Percentiles rank a stretch among this genome's conserved stretches.
Conservation (phyloP, 2,888 invertebrate genomes). For the Dusona sp. region DNA sequence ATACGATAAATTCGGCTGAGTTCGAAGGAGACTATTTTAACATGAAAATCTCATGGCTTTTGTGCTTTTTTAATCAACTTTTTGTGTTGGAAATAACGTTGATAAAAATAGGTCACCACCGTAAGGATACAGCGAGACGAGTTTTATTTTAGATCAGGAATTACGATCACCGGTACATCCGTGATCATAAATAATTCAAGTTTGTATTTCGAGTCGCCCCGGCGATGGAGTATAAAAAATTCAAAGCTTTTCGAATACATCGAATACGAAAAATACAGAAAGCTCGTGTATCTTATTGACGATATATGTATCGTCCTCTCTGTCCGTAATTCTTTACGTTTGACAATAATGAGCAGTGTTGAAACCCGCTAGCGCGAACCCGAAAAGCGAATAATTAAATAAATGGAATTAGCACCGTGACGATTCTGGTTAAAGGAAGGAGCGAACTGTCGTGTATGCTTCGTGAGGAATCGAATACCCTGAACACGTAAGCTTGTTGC, state of each 20-base stretch:
- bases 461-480: constrained; percentile 31
- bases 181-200: not conserved
- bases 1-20: not conserved
- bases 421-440: not conserved
- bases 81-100: not conserved
- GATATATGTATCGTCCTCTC: not conserved
- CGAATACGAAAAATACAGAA: not conserved
- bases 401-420: not conserved
- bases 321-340: not conserved
- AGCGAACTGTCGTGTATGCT: not conserved
- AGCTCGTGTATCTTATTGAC: not conserved
- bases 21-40: not conserved
- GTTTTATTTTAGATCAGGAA: not conserved
- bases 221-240: not conserved
- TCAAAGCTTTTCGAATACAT: not conserved
- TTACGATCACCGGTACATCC: constrained; percentile 1
- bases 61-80: not conserved
- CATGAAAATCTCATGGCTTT: not conserved
- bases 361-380: not conserved
- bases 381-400: not conserved
- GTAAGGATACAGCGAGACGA: not conserved
- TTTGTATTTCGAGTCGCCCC: not conserved
- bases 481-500: constrained; percentile 49
- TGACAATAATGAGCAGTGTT: not conserved
- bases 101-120: not conserved